Conservation (phyloP, 2,797 vertebrate genomes). For the Tympanoctomys barrerae region DNA sequence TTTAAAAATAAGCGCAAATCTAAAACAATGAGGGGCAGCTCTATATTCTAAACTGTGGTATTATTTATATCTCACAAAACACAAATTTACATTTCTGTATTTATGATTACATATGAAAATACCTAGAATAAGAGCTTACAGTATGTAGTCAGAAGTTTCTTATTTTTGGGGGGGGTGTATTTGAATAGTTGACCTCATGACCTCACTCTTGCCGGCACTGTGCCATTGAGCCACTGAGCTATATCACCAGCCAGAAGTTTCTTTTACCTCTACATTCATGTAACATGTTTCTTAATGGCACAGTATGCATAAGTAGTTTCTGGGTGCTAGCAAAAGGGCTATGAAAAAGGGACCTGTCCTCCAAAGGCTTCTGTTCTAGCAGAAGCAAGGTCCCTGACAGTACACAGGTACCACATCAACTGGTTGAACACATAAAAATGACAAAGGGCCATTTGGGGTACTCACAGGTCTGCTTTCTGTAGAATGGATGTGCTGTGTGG, state of each 20-base stretch:
- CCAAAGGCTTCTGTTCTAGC: neutral
- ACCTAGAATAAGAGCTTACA: neutral
- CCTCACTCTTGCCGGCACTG: too few species aligned
- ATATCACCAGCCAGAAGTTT: neutral
- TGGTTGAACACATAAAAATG: neutral
- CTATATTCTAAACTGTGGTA: neutral
- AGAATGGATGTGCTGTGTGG: neutral
- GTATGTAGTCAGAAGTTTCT: neutral
- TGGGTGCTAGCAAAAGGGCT: neutral
- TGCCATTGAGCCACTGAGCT: too few species aligned
- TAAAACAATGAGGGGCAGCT: neutral
- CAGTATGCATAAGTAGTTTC: neutral
- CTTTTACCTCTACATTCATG: neutral
- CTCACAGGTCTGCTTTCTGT: neutral
- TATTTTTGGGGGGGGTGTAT: neutral
- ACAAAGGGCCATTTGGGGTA: too few species aligned
- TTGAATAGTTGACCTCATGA: too few species aligned
- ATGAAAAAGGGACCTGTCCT: neutral
- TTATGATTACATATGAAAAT: slow-evolving; percentile 9
- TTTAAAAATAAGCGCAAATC: neutral
- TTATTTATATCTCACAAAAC: neutral
- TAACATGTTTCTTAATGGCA: neutral
- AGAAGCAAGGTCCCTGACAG: neutral
- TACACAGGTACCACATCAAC: neutral
- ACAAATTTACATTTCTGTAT: neutral